Percentiles rank a stretch among this genome's conserved stretches.
Conservation (phyloP, 2,113 vertebrate genomes). For the Phrynocephalus versicolor region DNA sequence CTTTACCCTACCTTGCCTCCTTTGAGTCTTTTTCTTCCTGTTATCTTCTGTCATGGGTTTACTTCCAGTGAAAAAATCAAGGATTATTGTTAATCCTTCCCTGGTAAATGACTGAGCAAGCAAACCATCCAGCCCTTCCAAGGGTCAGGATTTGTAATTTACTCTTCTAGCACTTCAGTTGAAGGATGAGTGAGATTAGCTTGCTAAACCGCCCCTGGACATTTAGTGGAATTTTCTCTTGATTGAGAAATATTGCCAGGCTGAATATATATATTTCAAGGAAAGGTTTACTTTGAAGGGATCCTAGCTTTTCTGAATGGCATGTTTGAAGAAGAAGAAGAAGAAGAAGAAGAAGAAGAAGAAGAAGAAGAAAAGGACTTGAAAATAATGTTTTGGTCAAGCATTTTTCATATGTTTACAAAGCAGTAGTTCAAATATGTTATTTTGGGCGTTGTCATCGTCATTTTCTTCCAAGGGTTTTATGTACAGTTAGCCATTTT, state of each 20-base stretch:
- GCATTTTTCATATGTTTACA: not conserved
- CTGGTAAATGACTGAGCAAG: slow-evolving; percentile 62
- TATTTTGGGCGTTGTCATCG: not conserved
- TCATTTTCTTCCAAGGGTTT: not conserved
- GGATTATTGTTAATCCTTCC: slow-evolving; percentile 58
- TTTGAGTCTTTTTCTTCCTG: not conserved
- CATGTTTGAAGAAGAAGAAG: slow-evolving; percentile 7
- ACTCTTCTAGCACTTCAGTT: slow-evolving; percentile 52
- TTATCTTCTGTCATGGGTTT: slow-evolving; percentile 42
- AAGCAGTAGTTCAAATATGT: not conserved
- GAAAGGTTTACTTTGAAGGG: slow-evolving; percentile 16
- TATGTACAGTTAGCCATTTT: not conserved
- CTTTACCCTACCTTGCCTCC: too few species aligned
- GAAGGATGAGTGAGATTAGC: slow-evolving; percentile 57
- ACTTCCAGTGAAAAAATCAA: slow-evolving; percentile 49
- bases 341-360: slow-evolving; percentile 11
- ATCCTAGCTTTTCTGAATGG: slow-evolving; percentile 7
- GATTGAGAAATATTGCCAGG: slow-evolving; percentile 29
- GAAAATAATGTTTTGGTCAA: not conserved
- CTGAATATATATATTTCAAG: slow-evolving; percentile 24
- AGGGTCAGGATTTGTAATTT: slow-evolving; percentile 58
- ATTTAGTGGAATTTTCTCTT: slow-evolving; percentile 45
- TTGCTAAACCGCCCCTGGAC: slow-evolving; percentile 41
- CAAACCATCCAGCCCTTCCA: slow-evolving; percentile 51
- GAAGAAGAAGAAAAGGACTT: not conserved